Evolutionary conservation across 2,797 vertebrate species (phyloP).

Genomic region (Columba guinea): DNA sequence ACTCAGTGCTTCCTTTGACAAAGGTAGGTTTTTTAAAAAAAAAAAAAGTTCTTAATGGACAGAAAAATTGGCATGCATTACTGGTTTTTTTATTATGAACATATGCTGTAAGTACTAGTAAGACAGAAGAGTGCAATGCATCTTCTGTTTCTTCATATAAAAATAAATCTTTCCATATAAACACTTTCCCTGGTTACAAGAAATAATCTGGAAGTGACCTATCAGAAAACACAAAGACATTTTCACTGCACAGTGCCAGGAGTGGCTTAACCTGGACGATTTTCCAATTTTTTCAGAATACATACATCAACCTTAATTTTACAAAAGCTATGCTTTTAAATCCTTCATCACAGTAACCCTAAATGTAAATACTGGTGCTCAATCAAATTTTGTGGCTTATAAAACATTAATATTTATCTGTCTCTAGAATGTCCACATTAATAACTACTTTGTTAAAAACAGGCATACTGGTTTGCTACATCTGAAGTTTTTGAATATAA

Average conservation of each 20-base stretch:
- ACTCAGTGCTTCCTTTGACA: slow-evolving; percentile 8
- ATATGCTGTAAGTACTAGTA: background rate
- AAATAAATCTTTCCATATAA: slow-evolving; percentile 2
- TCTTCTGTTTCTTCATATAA: background rate
- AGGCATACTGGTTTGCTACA: background rate
- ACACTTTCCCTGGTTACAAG: background rate
- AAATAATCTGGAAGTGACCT: background rate
- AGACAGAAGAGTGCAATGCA: background rate
- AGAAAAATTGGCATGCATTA: background rate
- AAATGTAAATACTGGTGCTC: background rate
- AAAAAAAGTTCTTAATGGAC: background rate
- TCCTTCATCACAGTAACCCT: background rate
- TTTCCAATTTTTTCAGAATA: background rate
- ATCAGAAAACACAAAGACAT: background rate
- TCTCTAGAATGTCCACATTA: background rate
- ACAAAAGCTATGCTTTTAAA: background rate
- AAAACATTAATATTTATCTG: background rate
- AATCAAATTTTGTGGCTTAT: background rate
- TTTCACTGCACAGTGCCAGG: background rate
- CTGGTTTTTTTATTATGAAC: background rate
- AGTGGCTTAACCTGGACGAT: background rate
- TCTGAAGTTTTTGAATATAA: background rate
- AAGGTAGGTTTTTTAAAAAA: background rate
- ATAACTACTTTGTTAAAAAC: background rate
- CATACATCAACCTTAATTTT: background rate